Percentiles rank a stretch among this genome's conserved stretches.
Conservation (phyloP, 2,113 vertebrate genomes). For the Catharus fuscescens region DNA sequence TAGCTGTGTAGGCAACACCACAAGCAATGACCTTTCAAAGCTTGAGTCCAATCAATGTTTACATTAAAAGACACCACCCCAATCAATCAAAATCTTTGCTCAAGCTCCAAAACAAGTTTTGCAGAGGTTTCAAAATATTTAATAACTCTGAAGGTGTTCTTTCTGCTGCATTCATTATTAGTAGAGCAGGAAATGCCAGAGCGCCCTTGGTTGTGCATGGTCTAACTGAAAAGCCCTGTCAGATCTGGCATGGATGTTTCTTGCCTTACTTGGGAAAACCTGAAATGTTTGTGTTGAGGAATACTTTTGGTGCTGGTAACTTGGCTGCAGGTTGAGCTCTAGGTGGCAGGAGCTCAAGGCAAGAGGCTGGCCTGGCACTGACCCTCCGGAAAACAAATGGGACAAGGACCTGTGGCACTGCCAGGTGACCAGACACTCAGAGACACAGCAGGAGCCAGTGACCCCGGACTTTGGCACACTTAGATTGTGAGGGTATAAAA, state of each 20-base stretch:
- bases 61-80: not conserved
- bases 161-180: not conserved
- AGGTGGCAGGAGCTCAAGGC: not conserved
- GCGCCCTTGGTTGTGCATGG: not conserved
- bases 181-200: not conserved
- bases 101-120: not conserved
- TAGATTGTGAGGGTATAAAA: not conserved
- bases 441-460: not conserved
- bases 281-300: not conserved
- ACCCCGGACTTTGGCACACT: not conserved
- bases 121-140: not conserved
- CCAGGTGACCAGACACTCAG: accelerated
- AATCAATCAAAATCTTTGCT: not conserved
- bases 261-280: not conserved
- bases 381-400: not conserved
- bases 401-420: not conserved
- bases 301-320: not conserved
- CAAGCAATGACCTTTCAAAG: not conserved
- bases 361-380: not conserved
- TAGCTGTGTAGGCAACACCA: not conserved
- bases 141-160: not conserved
- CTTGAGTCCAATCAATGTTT: not conserved
- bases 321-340: not conserved
- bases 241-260: not conserved
- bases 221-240: not conserved